Evolutionary conservation across 2,113 vertebrate genomes (phyloP).

Genomic region (Chauna torquata): DNA sequence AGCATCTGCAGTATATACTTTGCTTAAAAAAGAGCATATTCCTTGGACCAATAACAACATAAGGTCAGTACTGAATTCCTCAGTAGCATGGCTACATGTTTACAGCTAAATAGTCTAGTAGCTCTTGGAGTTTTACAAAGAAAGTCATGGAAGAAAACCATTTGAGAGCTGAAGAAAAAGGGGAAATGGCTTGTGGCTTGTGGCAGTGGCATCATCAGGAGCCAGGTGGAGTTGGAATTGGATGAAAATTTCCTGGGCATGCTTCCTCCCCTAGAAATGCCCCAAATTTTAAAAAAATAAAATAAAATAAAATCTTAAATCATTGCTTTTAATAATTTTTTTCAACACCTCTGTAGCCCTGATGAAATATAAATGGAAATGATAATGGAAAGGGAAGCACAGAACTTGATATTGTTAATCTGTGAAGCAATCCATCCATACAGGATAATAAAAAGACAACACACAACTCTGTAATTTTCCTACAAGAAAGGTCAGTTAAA

Average conservation of each 20-base stretch:
- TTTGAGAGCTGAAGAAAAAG: not conserved
- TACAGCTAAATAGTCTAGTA: not conserved
- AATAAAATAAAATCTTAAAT: not conserved
- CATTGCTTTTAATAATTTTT: not conserved
- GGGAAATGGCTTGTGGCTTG: not conserved
- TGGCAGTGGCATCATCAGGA: not conserved
- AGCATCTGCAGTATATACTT: not conserved
- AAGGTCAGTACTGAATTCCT: not conserved
- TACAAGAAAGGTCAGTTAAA: slow-evolving; percentile 12
- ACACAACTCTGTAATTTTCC: not conserved
- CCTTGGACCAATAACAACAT: not conserved
- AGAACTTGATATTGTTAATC: not conserved
- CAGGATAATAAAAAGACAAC: not conserved
- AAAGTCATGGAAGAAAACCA: not conserved
- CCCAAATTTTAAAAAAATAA: not conserved
- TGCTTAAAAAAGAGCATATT: not conserved
- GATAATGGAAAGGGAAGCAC: not conserved
- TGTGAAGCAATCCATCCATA: not conserved
- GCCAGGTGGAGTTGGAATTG: not conserved
- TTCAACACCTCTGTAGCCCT: not conserved
- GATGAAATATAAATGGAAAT: not conserved
- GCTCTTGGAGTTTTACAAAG: not conserved
- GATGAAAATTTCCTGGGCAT: not conserved
- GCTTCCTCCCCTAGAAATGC: not conserved
- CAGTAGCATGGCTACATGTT: not conserved